phyloP scores from a whole-genome alignment of 1,140 invertebrate species.

The Rhizoglyphus robini region DNA sequence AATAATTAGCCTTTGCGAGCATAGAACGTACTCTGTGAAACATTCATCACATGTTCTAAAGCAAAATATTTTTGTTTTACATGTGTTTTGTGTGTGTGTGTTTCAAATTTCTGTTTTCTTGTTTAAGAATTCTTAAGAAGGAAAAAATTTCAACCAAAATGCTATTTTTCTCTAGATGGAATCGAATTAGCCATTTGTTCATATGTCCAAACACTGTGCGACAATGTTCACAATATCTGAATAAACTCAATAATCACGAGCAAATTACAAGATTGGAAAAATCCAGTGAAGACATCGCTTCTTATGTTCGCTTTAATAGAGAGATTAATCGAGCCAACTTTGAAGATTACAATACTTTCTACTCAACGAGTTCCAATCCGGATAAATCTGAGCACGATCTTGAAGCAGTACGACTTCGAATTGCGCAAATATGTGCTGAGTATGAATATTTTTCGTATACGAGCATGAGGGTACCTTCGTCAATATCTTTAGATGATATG shows the following conservation, averaged over 20 bases:
- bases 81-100: neutral
- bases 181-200: neutral
- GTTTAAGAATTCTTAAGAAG: neutral
- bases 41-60: neutral
- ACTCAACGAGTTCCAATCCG: neutral
- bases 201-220: neutral
- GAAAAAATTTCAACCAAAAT: neutral
- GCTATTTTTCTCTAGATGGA: neutral
- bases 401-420: neutral
- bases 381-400: neutral
- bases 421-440: conserved; percentile 9
- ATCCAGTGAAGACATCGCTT: conserved; percentile 10
- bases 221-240: neutral
- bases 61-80: neutral
- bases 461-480: neutral
- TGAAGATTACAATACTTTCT: neutral
- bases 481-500: neutral
- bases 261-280: neutral
- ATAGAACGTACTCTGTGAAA: too few relatives aligned
- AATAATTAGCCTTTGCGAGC: neutral
- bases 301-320: conserved; percentile 3
- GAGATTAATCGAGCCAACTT: neutral
- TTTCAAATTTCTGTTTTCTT: neutral
- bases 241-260: neutral
- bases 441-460: neutral